Base-by-base conservation (phyloP, 1,140 invertebrate species). In the Oryzaephilus surinamensis region DNA sequence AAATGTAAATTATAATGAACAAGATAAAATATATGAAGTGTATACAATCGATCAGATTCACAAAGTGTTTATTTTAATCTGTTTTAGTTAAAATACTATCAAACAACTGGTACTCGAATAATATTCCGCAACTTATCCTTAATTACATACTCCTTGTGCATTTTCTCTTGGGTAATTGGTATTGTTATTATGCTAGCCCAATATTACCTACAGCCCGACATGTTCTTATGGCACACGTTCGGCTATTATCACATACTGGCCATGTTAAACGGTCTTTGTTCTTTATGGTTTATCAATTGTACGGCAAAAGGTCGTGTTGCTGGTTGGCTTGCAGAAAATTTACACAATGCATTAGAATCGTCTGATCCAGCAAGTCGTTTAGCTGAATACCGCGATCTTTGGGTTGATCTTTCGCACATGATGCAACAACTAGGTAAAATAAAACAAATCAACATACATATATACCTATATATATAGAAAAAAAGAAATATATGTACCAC, bases 371-470 rank as follows among this genome's bases (percentile, higher is more conserved):
- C 75, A 8, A 56, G 70, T 27, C 71, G 72, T 45, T 55, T 79
- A 13, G 73, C 71, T 0, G 73, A 76, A 43, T 77, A 73, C 52
- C 63, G 76, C 6, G 70, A 77, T 54, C 54, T 79, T 21, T 79
- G 76, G 76, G 74, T 77, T 6, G 76, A 79, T 52, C 54, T 79
- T 6, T 77, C 74, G 10, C 74, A 79, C 51, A 77, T 78, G 74
- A 79, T 78, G 76, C 76, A 79, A 54, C 76, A 79, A 48, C 54
- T 79, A 29, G 76, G 73, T 40, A n/a, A n/a, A n/a, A n/a, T n/a
- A n/a, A n/a, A n/a, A n/a, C n/a, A n/a, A n/a, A n/a, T n/a, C n/a
- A n/a, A n/a, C n/a, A n/a, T n/a, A n/a, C n/a, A n/a, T n/a, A n/a
- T n/a, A n/a, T n/a, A n/a, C n/a, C n/a, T n/a, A n/a, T n/a, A n/a